Evolutionary conservation across 2,888 invertebrate genomes (phyloP), one percentile per base, ranked within the genome.

Genomic region (Calameuta pallipes): DNA sequence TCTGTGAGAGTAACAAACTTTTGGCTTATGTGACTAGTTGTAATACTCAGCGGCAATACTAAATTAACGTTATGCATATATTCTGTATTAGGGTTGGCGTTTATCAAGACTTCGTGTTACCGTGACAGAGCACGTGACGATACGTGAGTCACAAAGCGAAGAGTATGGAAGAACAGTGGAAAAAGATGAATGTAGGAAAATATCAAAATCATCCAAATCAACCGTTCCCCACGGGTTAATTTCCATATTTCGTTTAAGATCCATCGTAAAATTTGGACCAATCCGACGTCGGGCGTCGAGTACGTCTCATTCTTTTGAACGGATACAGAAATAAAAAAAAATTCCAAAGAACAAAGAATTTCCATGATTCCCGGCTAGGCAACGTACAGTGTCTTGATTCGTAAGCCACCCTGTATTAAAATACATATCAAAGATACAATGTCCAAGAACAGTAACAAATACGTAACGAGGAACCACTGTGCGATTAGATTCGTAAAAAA

Each of bases 1-100:
- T 88, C 81, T 88, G 87, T 86, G 89, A 87, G 88, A 88, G 88
- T 89, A 89, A 89, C 89, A 89, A 89, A 89, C 89, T 89, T 89
- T 89, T 89, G 89, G 89, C 89, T 89, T 89, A 89, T 89, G 86
- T 89, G 89, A 89, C 89, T 89, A 89, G 89, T 89, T 89, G 87
- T 89, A 89, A 89, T 89, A 89, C 89, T 89, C 89, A 87, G 89
- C 89, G 89, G 89, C 89, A 89, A 89, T 89, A 89, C 88, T 89
- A 89, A 89, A 89, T 89, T 89, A 89, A 86, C 87, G 86, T 87
- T 85, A 86, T 87, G 83, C 36, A 36, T 87, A 82, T 85, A 83
- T 34, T 34, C 34, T 71, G 71, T 71, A 15, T 71, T 71, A 71
- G 71, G 71, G 71, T 71, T 71, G 71, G 71, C 71, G 56, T 56